Evolutionary conservation across 2,113 vertebrate genomes (phyloP).

Genomic region (Trichechus manatus): DNA sequence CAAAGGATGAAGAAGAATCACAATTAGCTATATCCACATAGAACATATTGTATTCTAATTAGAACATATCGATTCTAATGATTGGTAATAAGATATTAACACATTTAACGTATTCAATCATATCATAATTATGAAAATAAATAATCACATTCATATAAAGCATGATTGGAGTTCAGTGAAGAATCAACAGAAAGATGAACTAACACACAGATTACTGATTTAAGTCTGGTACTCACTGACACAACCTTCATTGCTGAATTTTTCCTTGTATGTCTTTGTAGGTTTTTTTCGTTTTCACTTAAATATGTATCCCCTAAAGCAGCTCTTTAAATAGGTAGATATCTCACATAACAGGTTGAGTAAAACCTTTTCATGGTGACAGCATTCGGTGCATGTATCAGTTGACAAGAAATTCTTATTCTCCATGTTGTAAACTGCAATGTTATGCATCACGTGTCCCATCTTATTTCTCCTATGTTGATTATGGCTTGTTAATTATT

Average conservation of each 20-base stretch:
- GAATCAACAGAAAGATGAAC: neutral
- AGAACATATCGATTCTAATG: neutral
- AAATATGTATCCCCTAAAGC: neutral
- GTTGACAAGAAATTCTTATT: neutral
- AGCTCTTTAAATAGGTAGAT: neutral
- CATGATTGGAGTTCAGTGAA: neutral
- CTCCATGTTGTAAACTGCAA: neutral
- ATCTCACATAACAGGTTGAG: neutral
- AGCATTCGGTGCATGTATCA: neutral
- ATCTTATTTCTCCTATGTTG: neutral
- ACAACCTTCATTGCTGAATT: neutral
- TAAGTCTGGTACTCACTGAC: neutral
- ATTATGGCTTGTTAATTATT: neutral
- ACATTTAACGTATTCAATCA: neutral
- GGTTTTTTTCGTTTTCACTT: neutral
- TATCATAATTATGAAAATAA: neutral
- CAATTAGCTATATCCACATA: neutral
- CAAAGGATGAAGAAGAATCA: neutral
- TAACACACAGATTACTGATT: neutral
- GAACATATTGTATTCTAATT: neutral
- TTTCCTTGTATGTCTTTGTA: neutral
- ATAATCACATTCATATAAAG: neutral
- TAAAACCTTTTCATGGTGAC: neutral
- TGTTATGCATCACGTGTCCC: neutral
- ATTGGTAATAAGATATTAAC: neutral